Evolutionary conservation across 2,888 invertebrate species (phyloP).

Genomic region (Drosophila sordidapex): DNA sequence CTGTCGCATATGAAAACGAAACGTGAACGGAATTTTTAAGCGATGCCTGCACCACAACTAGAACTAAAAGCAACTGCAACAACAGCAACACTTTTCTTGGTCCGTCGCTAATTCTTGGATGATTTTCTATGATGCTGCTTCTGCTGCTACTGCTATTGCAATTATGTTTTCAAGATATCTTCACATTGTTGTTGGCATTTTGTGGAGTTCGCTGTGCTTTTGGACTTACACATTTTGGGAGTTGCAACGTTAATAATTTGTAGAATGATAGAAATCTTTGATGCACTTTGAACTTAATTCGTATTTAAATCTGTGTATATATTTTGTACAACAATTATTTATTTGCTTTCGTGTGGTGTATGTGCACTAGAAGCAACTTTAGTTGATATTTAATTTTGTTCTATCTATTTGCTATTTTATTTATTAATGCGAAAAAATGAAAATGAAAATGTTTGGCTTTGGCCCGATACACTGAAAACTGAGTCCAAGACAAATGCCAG

Average conservation of each 20-base stretch:
- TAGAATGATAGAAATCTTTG: slow-evolving; percentile 27
- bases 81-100: slow-evolving; percentile 33
- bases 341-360: slow-evolving; percentile 11
- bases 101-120: slow-evolving; percentile 23
- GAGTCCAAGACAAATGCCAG: slow-evolving; percentile 39
- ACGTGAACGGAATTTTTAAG: slow-evolving; percentile 39
- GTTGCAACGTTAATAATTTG: slow-evolving; percentile 39
- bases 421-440: slow-evolving; percentile 54
- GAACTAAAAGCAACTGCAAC: slow-evolving; percentile 38
- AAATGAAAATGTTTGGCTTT: slow-evolving; percentile 69
- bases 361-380: slow-evolving; percentile 53
- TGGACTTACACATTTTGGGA: slow-evolving; percentile 54
- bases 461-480: slow-evolving; percentile 56
- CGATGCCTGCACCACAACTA: slow-evolving; percentile 31
- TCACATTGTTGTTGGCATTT: slow-evolving; percentile 25
- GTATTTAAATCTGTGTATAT: slow-evolving; percentile 3
- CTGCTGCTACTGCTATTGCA: slow-evolving; percentile 15
- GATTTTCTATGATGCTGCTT: neutral
- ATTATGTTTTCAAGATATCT: slow-evolving; percentile 2
- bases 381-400: slow-evolving; percentile 34
- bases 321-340: slow-evolving; percentile 1
- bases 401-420: slow-evolving; percentile 47
- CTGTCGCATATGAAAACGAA: slow-evolving; percentile 35
- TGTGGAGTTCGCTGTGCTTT: slow-evolving; percentile 10
- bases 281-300: slow-evolving; percentile 38